phyloP scores from a whole-genome alignment of 2,888 invertebrate species.

The Brachypalpus laphriformis region DNA sequence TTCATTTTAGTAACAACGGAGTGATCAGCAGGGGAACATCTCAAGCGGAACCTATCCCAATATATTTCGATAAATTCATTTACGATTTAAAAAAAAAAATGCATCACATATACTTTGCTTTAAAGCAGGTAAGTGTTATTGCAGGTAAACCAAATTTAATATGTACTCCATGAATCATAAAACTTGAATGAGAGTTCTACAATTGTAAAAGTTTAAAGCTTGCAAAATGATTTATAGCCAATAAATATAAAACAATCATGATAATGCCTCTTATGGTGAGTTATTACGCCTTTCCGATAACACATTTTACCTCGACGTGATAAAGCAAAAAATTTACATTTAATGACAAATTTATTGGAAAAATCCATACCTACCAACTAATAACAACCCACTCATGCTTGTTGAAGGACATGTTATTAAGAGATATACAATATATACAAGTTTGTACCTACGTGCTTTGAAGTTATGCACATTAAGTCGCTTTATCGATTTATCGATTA shows the following conservation, averaged over 20 bases:
- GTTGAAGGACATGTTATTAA: neutral
- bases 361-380: neutral
- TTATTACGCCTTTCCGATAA: neutral
- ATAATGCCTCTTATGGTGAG: neutral
- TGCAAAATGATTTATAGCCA: neutral
- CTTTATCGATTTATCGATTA: slow-evolving; percentile 6
- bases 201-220: neutral
- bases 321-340: neutral
- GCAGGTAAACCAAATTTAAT: neutral
- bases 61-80: too few species aligned
- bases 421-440: too few species aligned
- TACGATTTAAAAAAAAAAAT: too few species aligned
- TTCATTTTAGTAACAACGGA: too few species aligned
- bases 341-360: slow-evolving; percentile 2
- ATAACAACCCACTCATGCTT: neutral
- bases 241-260: neutral
- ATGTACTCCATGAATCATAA: neutral
- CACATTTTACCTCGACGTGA: neutral
- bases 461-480: neutral
- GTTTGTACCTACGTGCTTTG: neutral
- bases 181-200: neutral
- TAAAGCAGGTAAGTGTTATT: too few species aligned
- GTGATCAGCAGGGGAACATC: too few species aligned
- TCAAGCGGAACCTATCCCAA: too few species aligned
- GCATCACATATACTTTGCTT: too few species aligned